A percentile compares a stretch with the other conserved stretches of the same genome.
Conservation (phyloP, 2,797 vertebrate species). For the Eulemur mongoz region DNA sequence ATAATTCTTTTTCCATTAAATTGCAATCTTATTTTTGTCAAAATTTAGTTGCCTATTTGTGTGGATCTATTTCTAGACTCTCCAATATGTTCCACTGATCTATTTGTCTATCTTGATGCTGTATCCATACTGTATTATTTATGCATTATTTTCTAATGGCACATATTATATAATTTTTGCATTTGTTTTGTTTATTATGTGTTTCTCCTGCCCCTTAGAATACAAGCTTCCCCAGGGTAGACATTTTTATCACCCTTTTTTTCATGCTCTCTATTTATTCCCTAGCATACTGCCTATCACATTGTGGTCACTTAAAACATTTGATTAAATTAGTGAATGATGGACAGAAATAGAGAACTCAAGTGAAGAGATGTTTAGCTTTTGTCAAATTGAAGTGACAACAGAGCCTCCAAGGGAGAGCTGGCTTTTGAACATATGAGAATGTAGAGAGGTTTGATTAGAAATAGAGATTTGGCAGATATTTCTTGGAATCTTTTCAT, state of each 20-base stretch:
- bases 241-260: neutral
- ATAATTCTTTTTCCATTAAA: neutral
- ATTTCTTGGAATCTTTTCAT: neutral
- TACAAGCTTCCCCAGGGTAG: neutral
- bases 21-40: slow-evolving; percentile 16
- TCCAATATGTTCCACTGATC: neutral
- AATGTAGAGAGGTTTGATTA: neutral
- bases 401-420: neutral
- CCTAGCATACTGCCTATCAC: neutral
- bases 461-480: neutral
- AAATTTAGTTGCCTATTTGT: neutral
- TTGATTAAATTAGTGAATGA: slow-evolving; percentile 31
- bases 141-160: neutral
- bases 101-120: neutral
- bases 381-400: neutral
- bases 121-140: neutral
- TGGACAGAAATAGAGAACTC: neutral
- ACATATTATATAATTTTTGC: neutral
- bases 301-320: neutral
- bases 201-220: neutral
- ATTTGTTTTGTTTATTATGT: slow-evolving; percentile 17
- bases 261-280: neutral
- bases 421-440: slow-evolving; percentile 20
- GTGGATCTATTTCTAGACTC: neutral
- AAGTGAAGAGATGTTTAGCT: neutral